Conservation (phyloP, 2,113 vertebrate genomes). For the Pteruthius melanotis region DNA sequence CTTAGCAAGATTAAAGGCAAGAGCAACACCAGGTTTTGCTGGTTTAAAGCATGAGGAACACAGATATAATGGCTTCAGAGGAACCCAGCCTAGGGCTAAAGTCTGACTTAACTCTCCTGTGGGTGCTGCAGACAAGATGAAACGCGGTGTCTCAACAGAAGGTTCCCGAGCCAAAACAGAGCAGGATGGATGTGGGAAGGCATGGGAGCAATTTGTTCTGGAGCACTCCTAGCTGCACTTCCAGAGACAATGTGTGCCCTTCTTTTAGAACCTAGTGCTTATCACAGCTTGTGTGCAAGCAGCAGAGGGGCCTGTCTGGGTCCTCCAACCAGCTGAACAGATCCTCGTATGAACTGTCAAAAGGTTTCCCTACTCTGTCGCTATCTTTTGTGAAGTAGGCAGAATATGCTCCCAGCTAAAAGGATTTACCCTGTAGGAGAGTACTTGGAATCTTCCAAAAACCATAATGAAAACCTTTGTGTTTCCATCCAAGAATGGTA, state of each 20-base stretch:
- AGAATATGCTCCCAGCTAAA: conserved; percentile 12
- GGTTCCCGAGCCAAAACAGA: conserved; percentile 2
- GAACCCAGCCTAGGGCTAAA: conserved; percentile 35
- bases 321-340: not conserved
- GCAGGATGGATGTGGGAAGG: conserved; percentile 21
- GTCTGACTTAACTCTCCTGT: conserved; percentile 41
- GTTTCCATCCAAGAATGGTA: conserved; percentile 22
- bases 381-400: not conserved
- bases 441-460: conserved; percentile 13
- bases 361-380: not conserved
- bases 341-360: not conserved
- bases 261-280: not conserved
- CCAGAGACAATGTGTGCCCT: not conserved
- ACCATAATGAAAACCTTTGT: conserved; percentile 8
- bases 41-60: conserved; percentile 9
- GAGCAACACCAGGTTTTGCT: not conserved
- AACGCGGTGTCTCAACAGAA: not conserved
- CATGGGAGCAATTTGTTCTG: conserved; percentile 23
- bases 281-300: not conserved
- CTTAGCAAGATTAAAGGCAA: conserved; percentile 30
- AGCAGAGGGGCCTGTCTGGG: not conserved
- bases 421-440: not conserved
- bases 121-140: conserved; percentile 45
- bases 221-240: not conserved
- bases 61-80: conserved; percentile 26